A percentile compares a stretch with the other conserved stretches of the same genome.
Evolutionary conservation across 2,888 invertebrate genomes (phyloP).

Genomic region (Creontiades dilutus): DNA sequence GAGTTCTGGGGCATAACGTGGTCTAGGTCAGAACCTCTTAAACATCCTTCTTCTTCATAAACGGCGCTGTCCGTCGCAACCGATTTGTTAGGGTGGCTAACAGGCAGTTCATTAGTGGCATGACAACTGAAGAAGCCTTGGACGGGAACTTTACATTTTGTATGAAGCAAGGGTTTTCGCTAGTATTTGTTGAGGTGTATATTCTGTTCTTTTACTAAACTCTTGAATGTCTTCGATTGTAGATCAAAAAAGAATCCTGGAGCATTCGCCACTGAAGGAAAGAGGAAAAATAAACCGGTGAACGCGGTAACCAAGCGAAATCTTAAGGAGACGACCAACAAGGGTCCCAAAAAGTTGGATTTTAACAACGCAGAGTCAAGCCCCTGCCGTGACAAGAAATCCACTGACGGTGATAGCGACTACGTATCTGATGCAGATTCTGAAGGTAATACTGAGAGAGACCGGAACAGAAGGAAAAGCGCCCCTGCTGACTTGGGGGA

Average conservation of each 20-base stretch:
- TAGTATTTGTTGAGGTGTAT: no score
- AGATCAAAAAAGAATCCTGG: conserved; percentile 31
- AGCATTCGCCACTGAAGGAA: conserved; percentile 26
- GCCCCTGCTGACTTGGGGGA: conserved; percentile 51
- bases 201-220: no score
- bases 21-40: no score
- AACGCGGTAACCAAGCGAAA: background rate
- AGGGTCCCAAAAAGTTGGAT: conserved; percentile 57
- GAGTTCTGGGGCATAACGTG: no score
- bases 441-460: background rate
- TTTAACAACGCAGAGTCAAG: background rate
- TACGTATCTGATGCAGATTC: background rate
- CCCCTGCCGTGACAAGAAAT: background rate
- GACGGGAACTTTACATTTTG: no score
- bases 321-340: background rate
- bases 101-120: no score
- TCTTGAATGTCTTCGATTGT: background rate
- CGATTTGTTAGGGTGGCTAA: no score
- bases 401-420: conserved; percentile 37
- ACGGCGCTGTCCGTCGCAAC: no score
- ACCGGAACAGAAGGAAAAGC: conserved; percentile 55
- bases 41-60: no score
- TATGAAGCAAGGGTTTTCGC: no score
- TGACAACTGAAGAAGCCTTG: no score
- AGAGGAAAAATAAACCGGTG: conserved; percentile 1